phyloP scores from a whole-genome alignment of 37 sponge, comb jelly and placozoan species.

The Aphrocallistes beatrix region DNA sequence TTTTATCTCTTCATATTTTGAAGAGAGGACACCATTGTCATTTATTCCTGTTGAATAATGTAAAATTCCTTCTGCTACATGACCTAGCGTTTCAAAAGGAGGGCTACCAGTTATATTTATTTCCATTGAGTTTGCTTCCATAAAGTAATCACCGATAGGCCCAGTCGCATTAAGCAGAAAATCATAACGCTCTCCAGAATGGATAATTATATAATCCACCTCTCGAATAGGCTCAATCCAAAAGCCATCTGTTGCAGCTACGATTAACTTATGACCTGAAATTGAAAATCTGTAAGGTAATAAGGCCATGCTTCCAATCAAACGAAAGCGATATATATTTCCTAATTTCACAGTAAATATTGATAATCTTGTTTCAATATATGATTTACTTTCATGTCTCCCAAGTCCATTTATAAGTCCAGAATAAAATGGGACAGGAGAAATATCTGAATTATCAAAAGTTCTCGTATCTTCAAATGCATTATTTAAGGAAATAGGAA shows the following conservation, averaged over 20 bases:
- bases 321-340: slow-evolving; percentile 45
- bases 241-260: slow-evolving; percentile 50
- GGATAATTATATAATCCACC: slow-evolving; percentile 8
- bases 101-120: not conserved
- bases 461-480: not conserved
- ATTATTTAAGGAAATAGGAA: not conserved
- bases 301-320: slow-evolving; percentile 54
- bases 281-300: slow-evolving; percentile 59
- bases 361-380: not conserved
- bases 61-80: not conserved
- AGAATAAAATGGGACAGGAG: slow-evolving; percentile 57
- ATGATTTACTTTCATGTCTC: not conserved
- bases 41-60: not conserved
- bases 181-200: slow-evolving; percentile 13
- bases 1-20: not conserved
- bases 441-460: slow-evolving; percentile 45
- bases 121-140: slow-evolving; percentile 11
- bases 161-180: not conserved
- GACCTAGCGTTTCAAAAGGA: not conserved
- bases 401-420: slow-evolving; percentile 67
- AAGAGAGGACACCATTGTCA: slow-evolving; percentile 8
- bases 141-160: not conserved
- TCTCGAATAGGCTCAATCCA: slow-evolving; percentile 7
- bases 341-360: not conserved
- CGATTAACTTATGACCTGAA: slow-evolving; percentile 39